Evolutionary conservation across 2,888 invertebrate species (phyloP).

Genomic region (Pasiphila rectangulata): DNA sequence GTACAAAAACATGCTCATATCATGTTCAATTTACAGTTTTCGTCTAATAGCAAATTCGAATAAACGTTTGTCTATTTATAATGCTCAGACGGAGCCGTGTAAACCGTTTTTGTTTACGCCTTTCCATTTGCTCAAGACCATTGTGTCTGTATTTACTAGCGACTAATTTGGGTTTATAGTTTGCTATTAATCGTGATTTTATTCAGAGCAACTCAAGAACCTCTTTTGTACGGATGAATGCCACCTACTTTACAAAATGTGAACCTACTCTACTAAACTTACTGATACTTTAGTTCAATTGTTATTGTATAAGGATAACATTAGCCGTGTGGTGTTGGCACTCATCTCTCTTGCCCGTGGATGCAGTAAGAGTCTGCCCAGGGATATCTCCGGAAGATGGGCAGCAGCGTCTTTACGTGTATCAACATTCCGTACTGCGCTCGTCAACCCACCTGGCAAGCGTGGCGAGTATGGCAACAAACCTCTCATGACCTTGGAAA

Average conservation of each 20-base stretch:
- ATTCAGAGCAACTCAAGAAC: neutral
- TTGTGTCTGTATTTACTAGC: constrained; percentile 16
- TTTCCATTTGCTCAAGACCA: constrained; percentile 14
- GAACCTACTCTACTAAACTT: too few species aligned
- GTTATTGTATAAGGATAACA: too few species aligned
- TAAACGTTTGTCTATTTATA: neutral
- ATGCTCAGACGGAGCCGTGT: constrained; percentile 2
- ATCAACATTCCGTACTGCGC: too few species aligned
- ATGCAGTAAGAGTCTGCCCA: too few species aligned
- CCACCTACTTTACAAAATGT: neutral
- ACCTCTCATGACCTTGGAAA: too few species aligned
- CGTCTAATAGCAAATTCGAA: neutral
- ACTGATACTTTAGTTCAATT: too few species aligned
- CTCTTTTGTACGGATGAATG: neutral
- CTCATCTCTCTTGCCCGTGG: too few species aligned
- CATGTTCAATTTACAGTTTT: neutral
- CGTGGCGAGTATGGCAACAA: too few species aligned
- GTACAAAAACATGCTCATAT: neutral
- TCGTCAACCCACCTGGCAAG: too few species aligned
- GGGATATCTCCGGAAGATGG: too few species aligned
- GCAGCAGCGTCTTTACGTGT: too few species aligned
- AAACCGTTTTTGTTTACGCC: constrained; percentile 10
- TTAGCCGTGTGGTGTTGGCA: too few species aligned
- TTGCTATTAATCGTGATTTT: constrained; percentile 3
- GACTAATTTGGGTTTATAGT: constrained; percentile 19